phyloP scores from a whole-genome alignment of 2,113 vertebrate species.

The Mus spicilegus region DNA sequence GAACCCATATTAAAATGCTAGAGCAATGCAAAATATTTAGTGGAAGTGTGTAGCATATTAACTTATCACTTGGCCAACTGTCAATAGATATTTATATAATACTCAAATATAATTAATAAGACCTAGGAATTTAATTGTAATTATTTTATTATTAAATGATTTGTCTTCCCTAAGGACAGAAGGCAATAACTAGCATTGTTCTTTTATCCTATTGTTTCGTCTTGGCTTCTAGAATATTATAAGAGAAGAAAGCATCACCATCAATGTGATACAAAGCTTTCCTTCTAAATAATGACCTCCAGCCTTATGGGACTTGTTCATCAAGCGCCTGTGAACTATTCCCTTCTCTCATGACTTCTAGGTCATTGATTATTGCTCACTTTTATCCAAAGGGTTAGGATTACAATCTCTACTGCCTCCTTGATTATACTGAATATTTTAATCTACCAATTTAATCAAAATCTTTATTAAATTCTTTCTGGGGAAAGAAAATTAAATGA shows the following conservation, averaged over 20 bases:
- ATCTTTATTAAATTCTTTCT: conserved; percentile 80
- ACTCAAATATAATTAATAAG: not conserved
- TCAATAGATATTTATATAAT: not conserved
- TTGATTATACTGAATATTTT: conserved; percentile 69
- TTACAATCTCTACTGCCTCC: conserved; percentile 57
- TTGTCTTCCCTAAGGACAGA: not conserved
- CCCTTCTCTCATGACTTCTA: conserved; percentile 41
- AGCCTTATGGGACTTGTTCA: not conserved
- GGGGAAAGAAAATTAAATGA: conserved; percentile 82
- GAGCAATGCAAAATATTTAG: not conserved
- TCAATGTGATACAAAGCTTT: conserved; percentile 48
- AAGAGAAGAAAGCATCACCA: conserved; percentile 26
- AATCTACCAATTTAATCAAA: conserved; percentile 74
- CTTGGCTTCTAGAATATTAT: conserved; percentile 15
- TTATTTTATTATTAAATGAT: not conserved
- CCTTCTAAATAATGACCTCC: conserved; percentile 31
- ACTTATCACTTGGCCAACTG: not conserved
- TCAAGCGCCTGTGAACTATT: not conserved
- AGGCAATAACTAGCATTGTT: not conserved
- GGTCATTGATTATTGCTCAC: conserved; percentile 58
- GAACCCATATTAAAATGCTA: not conserved
- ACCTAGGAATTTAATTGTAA: not conserved
- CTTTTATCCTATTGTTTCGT: not conserved
- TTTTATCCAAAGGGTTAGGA: conserved; percentile 61
- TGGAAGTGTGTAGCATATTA: not conserved